A percentile compares a stretch with the other conserved stretches of the same genome.
Evolutionary conservation across 2,113 vertebrate genomes (phyloP).

Genomic region (Ondatra zibethicus): DNA sequence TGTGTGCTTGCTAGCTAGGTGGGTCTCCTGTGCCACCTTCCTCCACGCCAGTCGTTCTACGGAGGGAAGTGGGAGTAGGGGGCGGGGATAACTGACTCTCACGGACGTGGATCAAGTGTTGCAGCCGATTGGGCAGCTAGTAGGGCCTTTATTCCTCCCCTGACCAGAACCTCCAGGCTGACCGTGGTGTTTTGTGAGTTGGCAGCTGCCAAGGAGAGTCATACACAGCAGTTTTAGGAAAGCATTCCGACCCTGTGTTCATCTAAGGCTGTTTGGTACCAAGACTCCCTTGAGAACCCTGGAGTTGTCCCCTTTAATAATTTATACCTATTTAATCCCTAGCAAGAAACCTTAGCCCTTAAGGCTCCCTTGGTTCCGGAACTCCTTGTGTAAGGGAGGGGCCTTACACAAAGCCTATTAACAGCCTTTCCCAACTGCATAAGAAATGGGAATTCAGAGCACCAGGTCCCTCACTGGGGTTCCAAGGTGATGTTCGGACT

Average conservation of each 20-base stretch:
- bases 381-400: neutral
- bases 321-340: neutral
- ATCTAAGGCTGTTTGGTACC: neutral
- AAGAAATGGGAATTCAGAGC: neutral
- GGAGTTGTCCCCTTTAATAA: neutral
- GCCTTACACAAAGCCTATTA: neutral
- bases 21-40: neutral
- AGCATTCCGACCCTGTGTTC: neutral
- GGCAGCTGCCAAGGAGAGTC: neutral
- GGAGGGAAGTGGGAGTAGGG: neutral
- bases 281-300: neutral
- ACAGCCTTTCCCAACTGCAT: neutral
- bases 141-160: neutral
- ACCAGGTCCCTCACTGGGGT: too few species aligned
- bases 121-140: neutral
- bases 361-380: neutral
- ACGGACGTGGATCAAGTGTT: neutral
- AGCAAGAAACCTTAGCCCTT: neutral
- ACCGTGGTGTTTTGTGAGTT: neutral
- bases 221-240: neutral
- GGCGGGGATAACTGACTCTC: neutral
- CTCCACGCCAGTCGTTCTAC: neutral
- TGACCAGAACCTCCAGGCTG: neutral
- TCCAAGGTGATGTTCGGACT: neutral
- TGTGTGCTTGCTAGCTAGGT: neutral